Percentiles rank a stretch among this genome's conserved stretches.
Conservation (phyloP, 2,113 vertebrate species). For the Cryptomyrus ogoouensis region DNA sequence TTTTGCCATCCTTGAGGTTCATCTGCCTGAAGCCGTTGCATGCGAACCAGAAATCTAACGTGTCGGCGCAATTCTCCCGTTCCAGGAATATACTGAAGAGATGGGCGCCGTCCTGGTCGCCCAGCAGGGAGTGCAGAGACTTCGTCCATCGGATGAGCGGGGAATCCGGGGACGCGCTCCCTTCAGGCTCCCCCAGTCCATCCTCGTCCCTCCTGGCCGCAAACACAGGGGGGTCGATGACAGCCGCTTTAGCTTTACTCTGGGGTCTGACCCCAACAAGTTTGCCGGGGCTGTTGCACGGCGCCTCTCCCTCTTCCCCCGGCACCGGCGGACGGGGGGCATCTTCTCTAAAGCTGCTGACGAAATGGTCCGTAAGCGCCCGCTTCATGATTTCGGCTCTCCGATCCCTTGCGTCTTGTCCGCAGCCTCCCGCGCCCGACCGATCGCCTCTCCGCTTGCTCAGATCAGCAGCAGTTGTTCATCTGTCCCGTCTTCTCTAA, state of each 20-base stretch:
- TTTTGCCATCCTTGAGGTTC: slow-evolving; percentile 94
- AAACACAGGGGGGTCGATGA: slow-evolving; percentile 57
- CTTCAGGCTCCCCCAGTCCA: slow-evolving; percentile 89
- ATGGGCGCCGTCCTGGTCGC: slow-evolving; percentile 91
- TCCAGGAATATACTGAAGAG: slow-evolving; percentile 94
- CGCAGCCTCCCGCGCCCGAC: slow-evolving; percentile 57
- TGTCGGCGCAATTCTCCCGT: slow-evolving; percentile 86
- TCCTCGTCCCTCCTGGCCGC: slow-evolving; percentile 82
- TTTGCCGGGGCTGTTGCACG: slow-evolving; percentile 64
- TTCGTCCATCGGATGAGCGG: slow-evolving; percentile 92
- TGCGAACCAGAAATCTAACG: slow-evolving; percentile 98
- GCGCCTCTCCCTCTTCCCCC: slow-evolving; percentile 88
- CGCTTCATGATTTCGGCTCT: slow-evolving; percentile 77
- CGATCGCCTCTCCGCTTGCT: slow-evolving; percentile 79
- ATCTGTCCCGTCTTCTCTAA: slow-evolving; percentile 79
- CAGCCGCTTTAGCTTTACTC: slow-evolving; percentile 56
- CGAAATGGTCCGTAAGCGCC: slow-evolving; percentile 74
- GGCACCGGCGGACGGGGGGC: slow-evolving; percentile 92
- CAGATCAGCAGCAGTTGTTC: slow-evolving; percentile 84
- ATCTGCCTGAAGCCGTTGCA: slow-evolving; percentile 98
- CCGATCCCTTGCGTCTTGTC: slow-evolving; percentile 38
- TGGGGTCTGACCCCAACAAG: slow-evolving; percentile 62
- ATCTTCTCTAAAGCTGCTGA: slow-evolving; percentile 95
- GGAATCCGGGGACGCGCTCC: slow-evolving; percentile 88
- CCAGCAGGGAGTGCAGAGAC: slow-evolving; percentile 87